Conservation (phyloP, 2,888 invertebrate genomes). For the Geophilus truncorum region DNA sequence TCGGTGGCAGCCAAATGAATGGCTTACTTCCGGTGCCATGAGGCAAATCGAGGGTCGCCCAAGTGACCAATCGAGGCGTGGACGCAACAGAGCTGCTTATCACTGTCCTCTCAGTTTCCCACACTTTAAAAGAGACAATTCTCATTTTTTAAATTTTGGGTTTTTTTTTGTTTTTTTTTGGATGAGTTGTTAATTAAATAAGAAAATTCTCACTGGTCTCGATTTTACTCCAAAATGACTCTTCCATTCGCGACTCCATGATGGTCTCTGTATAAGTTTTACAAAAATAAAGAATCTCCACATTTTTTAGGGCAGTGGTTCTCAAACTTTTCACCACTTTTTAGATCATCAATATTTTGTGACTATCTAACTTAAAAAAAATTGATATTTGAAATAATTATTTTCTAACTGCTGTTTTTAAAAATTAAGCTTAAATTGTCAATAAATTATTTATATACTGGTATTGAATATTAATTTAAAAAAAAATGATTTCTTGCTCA, state of each 20-base stretch:
- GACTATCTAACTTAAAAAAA: too few relatives aligned
- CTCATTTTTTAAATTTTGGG: not conserved
- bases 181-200: not conserved
- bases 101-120: conserved; percentile 1
- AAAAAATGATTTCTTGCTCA: too few relatives aligned
- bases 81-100: not conserved
- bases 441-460: too few relatives aligned
- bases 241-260: not conserved
- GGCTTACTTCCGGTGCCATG: conserved; percentile 16
- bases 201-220: not conserved
- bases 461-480: too few relatives aligned
- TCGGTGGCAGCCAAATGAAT: not conserved
- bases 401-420: too few relatives aligned
- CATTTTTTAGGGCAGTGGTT: too few relatives aligned
- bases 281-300: not conserved
- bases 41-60: not conserved
- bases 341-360: too few relatives aligned
- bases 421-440: too few relatives aligned
- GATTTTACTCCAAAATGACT: not conserved
- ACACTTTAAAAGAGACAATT: not conserved
- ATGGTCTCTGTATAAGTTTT: not conserved
- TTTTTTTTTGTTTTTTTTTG: not conserved
- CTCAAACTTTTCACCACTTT: too few relatives aligned
- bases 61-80: conserved; percentile 2
- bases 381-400: too few relatives aligned